Conservation (phyloP, 2,888 invertebrate genomes). For the Phymatocera aterrima region DNA sequence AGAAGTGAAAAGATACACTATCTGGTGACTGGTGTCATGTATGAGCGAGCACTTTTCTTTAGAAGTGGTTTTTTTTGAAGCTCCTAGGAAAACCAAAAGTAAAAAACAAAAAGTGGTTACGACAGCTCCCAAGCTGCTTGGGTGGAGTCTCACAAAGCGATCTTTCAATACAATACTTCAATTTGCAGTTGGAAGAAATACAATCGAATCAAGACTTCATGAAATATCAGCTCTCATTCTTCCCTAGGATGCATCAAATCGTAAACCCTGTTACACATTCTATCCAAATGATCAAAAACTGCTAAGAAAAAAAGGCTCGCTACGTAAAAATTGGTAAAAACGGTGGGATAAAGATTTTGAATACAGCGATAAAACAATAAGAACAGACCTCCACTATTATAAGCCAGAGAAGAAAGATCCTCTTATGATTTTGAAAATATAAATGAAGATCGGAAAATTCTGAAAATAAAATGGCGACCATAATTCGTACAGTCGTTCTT, state of each 20-base stretch:
- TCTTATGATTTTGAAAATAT: too few relatives aligned
- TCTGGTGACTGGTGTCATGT: background rate
- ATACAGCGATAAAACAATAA: background rate
- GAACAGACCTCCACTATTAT: background rate
- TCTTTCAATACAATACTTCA: too few relatives aligned
- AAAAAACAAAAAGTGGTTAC: background rate
- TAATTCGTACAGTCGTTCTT: too few relatives aligned
- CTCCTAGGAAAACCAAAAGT: background rate
- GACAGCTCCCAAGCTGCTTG: background rate
- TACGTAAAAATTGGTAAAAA: background rate
- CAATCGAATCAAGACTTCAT: too few relatives aligned
- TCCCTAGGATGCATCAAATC: too few relatives aligned
- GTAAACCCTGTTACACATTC: too few relatives aligned
- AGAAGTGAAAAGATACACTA: conserved; percentile 20
- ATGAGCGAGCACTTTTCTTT: background rate
- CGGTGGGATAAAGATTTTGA: background rate
- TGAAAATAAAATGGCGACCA: background rate
- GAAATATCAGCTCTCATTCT: too few relatives aligned
- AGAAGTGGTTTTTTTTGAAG: background rate
- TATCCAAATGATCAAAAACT: too few relatives aligned
- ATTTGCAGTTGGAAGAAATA: too few relatives aligned
- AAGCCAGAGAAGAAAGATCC: background rate
- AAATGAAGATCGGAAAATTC: background rate
- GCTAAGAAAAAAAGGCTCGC: too few relatives aligned
- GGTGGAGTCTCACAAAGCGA: background rate